Base-by-base conservation (phyloP, 2,797 vertebrate genomes). In the Pampus argenteus region DNA sequence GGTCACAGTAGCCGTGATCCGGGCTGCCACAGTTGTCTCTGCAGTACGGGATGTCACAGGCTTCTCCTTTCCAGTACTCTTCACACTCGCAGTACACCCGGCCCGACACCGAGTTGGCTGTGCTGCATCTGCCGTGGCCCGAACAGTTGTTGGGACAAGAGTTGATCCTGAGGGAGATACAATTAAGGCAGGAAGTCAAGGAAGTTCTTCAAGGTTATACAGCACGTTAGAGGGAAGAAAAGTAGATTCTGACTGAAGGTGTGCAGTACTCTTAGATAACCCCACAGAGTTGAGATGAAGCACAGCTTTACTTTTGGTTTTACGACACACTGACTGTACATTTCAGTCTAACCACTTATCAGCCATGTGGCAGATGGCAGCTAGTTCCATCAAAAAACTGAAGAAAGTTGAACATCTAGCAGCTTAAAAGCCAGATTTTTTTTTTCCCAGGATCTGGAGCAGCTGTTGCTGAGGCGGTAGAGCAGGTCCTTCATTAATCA, bases 71-170 rank as follows among this genome's bases (percentile, higher is more conserved):
- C 97, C 97, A 98, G 70, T 97, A 98, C 57, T 98, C 95, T 22
- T 98, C 97, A 45, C 97, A 98, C 49, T 98, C 96, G 42, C 97
- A 98, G 85, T 97, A 98, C 0, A 97, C 96, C 0, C 94, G 93
- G 71, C 95, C 95, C 0, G 95, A 95, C 3, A 82, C 84, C 0
- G 95, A 96, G 81, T 90, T 80, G 2, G 96, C 96, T 0, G 96
- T 93, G 54, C 95, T 95, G 76, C 97, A 99, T 73, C 97, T 95
- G 2, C 97, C 97, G 3, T 97, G 97, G 4, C 96, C 95, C 20
- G 97, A 99, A 79, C 97, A 99, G 89, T 99, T 99, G 88, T 97
- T 99, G 25, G 97, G 97, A 67, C 97, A 99, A 1, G 97, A 98
- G 90, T 98, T 99, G 71, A 98, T 96, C 76, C 97, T 99, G 90